Evolutionary conservation across 2,113 vertebrate genomes (phyloP), one percentile per base, ranked within the genome.

Genomic region (Opisthocomus hoazin): DNA sequence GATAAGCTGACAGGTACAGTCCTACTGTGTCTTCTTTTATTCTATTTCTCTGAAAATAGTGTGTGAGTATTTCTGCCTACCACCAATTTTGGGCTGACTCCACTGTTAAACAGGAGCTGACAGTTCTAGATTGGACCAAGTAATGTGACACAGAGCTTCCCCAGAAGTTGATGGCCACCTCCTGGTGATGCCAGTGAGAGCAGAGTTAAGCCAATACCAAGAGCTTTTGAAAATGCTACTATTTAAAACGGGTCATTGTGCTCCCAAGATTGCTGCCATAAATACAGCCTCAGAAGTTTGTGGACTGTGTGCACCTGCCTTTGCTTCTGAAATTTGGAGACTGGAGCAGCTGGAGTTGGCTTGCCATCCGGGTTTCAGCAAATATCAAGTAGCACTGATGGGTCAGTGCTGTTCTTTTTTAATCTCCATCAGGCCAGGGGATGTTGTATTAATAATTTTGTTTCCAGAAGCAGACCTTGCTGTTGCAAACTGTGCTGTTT

Each of bases 221-320:
- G 24, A 82, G 74, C 9, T 8, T 90, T 84, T 65, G 87, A 74
- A 83, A 93, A 80, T 0, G 1, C 75, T 69, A 39, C 1, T 0
- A 34, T 92, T 90, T 64, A 48, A 94, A 90, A 81, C 30, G 73
- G 83, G 85, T 88, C 89, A 71, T 90, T 93, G 88, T 90, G 73
- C 88, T 95, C 73, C 79, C 76, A 64, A 17, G 88, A 39, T 26
- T 58, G 85, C 87, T 92, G 89, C 92, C 45, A 46, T 60, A 88
- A 95, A 77, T 63, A 57, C 83, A 87, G 83, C 56, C 76, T 50
- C 82, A 43, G 93, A 34, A 26, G 61, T 11, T 51, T 16, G 68
- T 0, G 69, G 88, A 87, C 84, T 5, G 5, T 91, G 75, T 6
- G 11, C 4, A 22, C 77, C 77, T 79, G 81, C 32, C 61, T 85